phyloP scores from a whole-genome alignment of 2,888 invertebrate genomes.

The Drosophila meridiana region DNA sequence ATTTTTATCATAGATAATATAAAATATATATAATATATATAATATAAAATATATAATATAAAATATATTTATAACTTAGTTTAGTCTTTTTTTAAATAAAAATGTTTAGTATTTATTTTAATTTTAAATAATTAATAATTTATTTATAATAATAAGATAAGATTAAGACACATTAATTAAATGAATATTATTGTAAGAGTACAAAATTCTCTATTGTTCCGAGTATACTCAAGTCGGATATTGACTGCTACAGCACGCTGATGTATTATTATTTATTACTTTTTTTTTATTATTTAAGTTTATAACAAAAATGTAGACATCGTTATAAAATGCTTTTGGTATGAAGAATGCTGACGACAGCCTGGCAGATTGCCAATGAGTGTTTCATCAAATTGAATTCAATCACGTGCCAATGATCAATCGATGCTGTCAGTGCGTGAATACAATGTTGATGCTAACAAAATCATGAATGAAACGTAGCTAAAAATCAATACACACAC shows the following conservation, averaged over 20 bases:
- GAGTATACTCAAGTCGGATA: not conserved
- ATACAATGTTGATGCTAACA: constrained; percentile 61
- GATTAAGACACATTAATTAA: not conserved
- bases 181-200: not conserved
- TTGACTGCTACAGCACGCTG: not conserved
- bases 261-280: constrained; percentile 1
- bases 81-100: too few relatives aligned
- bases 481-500: constrained; percentile 29
- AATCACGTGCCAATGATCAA: constrained; percentile 81
- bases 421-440: constrained; percentile 75
- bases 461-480: constrained; percentile 70
- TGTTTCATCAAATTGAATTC: constrained; percentile 81
- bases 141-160: not conserved
- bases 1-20: too few relatives aligned
- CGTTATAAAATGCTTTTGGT: constrained; percentile 46
- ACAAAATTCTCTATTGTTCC: too few relatives aligned
- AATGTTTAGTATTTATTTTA: too few relatives aligned
- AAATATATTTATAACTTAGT: too few relatives aligned
- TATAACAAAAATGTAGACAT: constrained; percentile 21
- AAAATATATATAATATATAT: too few relatives aligned
- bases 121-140: too few relatives aligned
- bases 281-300: constrained; percentile 11
- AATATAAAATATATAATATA: too few relatives aligned
- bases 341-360: constrained; percentile 15
- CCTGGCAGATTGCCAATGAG: constrained; percentile 67